Conservation (phyloP, 64 coral and sea anemone species). For the Stylophora pistillata region DNA sequence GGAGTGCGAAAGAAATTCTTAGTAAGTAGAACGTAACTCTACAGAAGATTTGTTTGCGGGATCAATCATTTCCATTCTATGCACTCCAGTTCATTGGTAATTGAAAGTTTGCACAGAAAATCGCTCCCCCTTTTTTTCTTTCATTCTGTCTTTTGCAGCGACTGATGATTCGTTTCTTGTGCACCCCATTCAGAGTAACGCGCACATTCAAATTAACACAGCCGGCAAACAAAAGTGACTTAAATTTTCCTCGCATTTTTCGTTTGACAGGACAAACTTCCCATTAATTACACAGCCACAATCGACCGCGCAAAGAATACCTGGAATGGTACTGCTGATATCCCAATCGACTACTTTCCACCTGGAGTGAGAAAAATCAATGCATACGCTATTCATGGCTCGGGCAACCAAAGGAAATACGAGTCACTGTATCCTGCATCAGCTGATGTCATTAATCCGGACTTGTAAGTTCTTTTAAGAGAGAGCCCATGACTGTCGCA, state of each 20-base stretch:
- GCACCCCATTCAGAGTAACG: not conserved
- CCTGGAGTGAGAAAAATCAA: slow-evolving; percentile 78
- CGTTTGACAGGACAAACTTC: slow-evolving; percentile 70
- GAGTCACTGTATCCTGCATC: slow-evolving; percentile 79
- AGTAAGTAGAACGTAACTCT: not conserved
- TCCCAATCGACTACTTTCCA: slow-evolving; percentile 88
- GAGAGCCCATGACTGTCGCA: no score
- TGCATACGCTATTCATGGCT: slow-evolving; percentile 85
- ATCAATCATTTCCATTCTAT: no score
- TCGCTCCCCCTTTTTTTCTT: no score
- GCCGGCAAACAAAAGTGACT: not conserved
- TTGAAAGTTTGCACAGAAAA: no score
- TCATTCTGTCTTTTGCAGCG: no score
- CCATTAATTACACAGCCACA: slow-evolving; percentile 67
- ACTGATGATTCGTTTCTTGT: no score
- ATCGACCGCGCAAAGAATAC: slow-evolving; percentile 55
- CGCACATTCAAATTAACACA: not conserved
- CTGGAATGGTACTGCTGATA: slow-evolving; percentile 75
- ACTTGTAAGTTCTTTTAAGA: slow-evolving; percentile 99
- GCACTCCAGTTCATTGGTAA: no score
- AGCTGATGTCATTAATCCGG: slow-evolving; percentile 35
- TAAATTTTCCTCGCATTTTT: not conserved
- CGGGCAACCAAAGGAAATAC: slow-evolving; percentile 44
- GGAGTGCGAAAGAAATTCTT: slow-evolving; percentile 79
- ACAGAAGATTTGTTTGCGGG: not conserved